A percentile compares a stretch with the other conserved stretches of the same genome.
These are phyloP conservation scores for Aleadryas rufinucha DNA, from an alignment of 2,113 vertebrate genomes.

Conservation along the genomic window DNA sequence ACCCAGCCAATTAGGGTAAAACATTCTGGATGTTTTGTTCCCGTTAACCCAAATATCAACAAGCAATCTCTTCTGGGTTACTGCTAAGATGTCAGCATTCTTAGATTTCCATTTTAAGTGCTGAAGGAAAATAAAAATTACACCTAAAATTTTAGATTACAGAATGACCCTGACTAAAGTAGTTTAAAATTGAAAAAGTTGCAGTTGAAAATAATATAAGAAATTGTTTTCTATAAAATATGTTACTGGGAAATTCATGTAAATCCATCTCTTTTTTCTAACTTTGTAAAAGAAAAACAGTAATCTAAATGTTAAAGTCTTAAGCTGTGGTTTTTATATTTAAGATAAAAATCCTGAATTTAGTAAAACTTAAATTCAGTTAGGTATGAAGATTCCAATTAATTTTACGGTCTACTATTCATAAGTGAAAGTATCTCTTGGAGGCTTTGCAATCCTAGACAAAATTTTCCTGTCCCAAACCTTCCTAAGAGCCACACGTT, in stretches of 20 bases:
- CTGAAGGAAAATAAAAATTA: not conserved
- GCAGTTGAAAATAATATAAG: not conserved
- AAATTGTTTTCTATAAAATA: not conserved
- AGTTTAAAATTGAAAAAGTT: not conserved
- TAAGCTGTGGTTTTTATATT: not conserved
- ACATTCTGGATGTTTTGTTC: conserved; percentile 29
- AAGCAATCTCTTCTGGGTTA: not conserved
- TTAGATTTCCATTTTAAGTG: not conserved
- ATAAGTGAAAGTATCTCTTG: not conserved
- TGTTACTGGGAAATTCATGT: not conserved
- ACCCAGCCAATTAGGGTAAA: conserved; percentile 22
- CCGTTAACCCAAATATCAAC: not conserved
- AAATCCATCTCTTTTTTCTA: not conserved
- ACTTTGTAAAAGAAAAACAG: not conserved
- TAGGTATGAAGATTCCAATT: not conserved
- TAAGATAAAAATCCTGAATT: not conserved
- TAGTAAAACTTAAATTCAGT: not conserved
- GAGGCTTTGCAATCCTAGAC: not conserved
- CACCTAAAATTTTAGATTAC: not conserved
- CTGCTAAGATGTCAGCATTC: not conserved
- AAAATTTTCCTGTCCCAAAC: not conserved
- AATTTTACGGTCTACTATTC: not conserved
- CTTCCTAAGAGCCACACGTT: not conserved
- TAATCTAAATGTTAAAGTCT: not conserved
- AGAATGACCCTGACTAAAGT: not conserved